Evolutionary conservation across 2,113 vertebrate genomes (phyloP), one percentile per base, ranked within the genome.

Genomic region (Protobothrops flavoviridis): DNA sequence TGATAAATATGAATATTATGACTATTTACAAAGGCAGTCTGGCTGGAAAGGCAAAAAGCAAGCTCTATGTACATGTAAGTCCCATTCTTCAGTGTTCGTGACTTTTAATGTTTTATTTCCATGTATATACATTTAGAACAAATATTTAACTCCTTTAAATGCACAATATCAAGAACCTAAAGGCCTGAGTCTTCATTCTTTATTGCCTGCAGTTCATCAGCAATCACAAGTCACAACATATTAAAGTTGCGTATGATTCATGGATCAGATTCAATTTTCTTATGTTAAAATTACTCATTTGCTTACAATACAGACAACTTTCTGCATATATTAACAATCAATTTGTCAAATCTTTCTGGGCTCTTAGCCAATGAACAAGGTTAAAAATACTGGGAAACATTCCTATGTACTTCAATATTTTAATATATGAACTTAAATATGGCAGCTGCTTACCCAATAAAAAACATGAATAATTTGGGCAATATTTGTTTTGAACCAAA

Each of bases 401-500:
- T 93, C 87, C 53, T 81, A 89, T 86, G 92, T 89, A 43, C 92
- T 53, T 59, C 2, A 95, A 92, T 95, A 85, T 94, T 96, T 93
- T 92, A 17, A 57, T 50, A 93, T 94, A 88, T 61, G 94, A 90
- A 93, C 94, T 95, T 8, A 92, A 94, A 93, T 29, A 89, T 87
- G 53, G 93, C 43, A 39, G 69, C 33, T 92, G 89, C 57, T 56
- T 53, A 85, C 45, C 87, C 69, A 91, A 59, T 89, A 85, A 53
- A 91, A 88, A 59, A 74, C 3, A 90, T 13, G 43, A 92, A 94
- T 91, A 90, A 55, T 69, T 81, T 90, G 13, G 26, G 26, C 53
- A 90, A 39, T 4, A 92, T 48, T 85, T 89, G 11, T 61, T 93
- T 56, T n/a, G 17, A 43, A 20, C 26, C 53, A 90, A 39, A 85